These are phyloP conservation scores for Scelioninae gen. 1 DNA, from an alignment of 2,888 invertebrate species.

Conservation along the genomic window DNA sequence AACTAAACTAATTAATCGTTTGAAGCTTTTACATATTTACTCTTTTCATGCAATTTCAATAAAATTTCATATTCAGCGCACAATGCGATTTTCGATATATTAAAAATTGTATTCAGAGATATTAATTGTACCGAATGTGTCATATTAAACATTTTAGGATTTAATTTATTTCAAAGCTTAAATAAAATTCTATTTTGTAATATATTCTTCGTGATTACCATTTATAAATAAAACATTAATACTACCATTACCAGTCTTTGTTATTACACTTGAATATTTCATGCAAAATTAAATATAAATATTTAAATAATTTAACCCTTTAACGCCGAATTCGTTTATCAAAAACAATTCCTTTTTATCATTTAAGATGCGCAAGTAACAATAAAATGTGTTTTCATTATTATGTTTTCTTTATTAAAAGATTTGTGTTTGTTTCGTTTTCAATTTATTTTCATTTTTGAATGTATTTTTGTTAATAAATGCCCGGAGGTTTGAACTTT, in stretches of 20 bases:
- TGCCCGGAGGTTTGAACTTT: too few relatives aligned
- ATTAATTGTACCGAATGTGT: not conserved
- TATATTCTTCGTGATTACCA: constrained; percentile 1
- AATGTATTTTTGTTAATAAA: too few relatives aligned
- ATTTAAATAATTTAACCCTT: not conserved
- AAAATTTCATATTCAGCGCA: not conserved
- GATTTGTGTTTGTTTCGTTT: too few relatives aligned
- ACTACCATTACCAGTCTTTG: not conserved
- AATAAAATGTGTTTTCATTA: too few relatives aligned
- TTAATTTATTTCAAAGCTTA: not conserved
- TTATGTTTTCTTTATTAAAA: too few relatives aligned
- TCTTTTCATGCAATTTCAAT: not conserved
- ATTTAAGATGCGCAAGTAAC: too few relatives aligned
- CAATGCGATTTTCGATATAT: not conserved
- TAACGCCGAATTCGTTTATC: too few relatives aligned
- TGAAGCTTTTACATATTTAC: not conserved
- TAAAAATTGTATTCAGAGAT: constrained; percentile 21
- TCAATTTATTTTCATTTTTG: too few relatives aligned
- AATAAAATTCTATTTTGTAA: not conserved
- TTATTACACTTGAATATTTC: not conserved
- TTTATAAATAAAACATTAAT: not conserved
- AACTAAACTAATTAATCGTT: not conserved
- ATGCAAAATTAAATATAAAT: not conserved
- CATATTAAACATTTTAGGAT: not conserved
- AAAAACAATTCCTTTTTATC: too few relatives aligned